Percentiles rank a stretch among this genome's conserved stretches.
These are phyloP conservation scores for Boulengeromyrus knoepffleri DNA, from an alignment of 2,113 vertebrate genomes.

Conservation along the genomic window DNA sequence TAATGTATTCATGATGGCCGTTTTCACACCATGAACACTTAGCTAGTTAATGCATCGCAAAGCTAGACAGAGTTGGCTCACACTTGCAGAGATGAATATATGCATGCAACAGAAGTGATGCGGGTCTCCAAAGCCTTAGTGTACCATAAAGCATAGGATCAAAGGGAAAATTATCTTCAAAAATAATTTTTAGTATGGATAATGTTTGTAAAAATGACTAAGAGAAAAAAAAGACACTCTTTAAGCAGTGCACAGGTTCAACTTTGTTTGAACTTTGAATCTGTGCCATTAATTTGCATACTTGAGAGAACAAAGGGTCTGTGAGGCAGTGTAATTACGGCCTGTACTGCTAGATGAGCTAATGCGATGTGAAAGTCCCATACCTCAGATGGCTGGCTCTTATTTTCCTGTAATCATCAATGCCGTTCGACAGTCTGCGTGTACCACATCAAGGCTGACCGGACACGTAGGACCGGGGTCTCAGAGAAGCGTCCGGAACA, in stretches of 20 bases:
- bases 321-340: background rate
- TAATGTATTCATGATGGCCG: background rate
- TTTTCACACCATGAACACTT: background rate
- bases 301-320: slow-evolving; percentile 13
- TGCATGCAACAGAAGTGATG: background rate
- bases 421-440: background rate
- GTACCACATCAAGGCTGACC: background rate
- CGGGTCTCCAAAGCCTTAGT: background rate
- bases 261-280: slow-evolving; percentile 9
- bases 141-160: background rate
- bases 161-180: background rate
- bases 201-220: background rate
- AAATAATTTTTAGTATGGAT: background rate
- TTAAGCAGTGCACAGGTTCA: background rate
- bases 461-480: background rate
- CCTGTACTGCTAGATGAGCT: background rate
- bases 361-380: background rate
- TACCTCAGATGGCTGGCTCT: background rate
- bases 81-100: background rate
- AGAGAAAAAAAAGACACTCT: background rate
- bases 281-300: slow-evolving; percentile 9
- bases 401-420: background rate
- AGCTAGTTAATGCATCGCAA: background rate
- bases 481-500: background rate
- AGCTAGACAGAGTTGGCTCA: background rate